A percentile compares a stretch with the other conserved stretches of the same genome.
Conservation (phyloP, 1,140 invertebrate genomes). For the Bombus breviceps region DNA sequence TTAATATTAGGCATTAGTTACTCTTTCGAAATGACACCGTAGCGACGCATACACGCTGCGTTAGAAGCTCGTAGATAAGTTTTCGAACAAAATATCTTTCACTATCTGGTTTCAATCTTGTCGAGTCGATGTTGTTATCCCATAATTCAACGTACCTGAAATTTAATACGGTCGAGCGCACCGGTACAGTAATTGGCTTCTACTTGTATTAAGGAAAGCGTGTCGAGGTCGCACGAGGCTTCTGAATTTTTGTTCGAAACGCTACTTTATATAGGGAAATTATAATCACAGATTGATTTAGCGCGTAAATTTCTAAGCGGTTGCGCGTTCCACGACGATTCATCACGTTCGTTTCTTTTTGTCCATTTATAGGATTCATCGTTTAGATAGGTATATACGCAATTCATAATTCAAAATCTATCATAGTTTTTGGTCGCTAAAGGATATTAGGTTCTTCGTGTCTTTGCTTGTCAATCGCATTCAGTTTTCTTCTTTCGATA, state of each 20-base stretch:
- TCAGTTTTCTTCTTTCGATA: not conserved
- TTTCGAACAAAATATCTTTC: conserved; percentile 8
- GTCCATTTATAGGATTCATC: conserved; percentile 25
- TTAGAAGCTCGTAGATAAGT: not conserved
- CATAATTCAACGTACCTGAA: conserved; percentile 4
- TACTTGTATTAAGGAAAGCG: conserved; percentile 65
- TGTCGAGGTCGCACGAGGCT: conserved; percentile 71
- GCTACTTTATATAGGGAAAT: conserved; percentile 68
- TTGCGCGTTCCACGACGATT: not conserved
- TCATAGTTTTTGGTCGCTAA: conserved; percentile 22
- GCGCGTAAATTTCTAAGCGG: conserved; percentile 40
- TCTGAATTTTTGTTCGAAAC: conserved; percentile 53
- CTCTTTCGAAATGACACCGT: not conserved
- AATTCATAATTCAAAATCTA: conserved; percentile 39
- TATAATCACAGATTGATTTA: conserved; percentile 73
- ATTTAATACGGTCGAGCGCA: conserved; percentile 38
- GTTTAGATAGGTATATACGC: not conserved
- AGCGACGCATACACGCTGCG: not conserved
- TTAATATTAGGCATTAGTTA: not conserved
- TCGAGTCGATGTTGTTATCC: not conserved
- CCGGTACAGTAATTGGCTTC: conserved; percentile 62
- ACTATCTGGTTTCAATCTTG: not conserved
- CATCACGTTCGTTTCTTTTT: not conserved
- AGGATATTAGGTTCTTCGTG: not conserved
- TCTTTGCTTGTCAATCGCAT: not conserved